Evolutionary conservation across 2,113 vertebrate species (phyloP), one percentile per base, ranked within the genome.

Genomic region (Sporophila hypoxantha): DNA sequence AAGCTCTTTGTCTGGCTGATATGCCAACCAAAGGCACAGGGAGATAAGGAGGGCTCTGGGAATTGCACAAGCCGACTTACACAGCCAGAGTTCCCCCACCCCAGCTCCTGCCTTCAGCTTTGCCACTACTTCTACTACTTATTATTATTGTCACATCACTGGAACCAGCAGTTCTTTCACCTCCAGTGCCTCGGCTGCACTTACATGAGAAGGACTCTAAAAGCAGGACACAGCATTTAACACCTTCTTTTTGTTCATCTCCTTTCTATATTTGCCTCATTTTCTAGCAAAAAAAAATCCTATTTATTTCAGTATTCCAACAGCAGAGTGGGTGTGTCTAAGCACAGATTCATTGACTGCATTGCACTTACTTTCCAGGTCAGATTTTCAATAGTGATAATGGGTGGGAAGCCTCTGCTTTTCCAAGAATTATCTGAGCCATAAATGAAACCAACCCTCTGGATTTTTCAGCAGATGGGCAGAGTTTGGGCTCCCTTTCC

Each of bases 1-100:
- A 93, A 94, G 91, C 93, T 65, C 94, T 95, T 96, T 94, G 93
- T 95, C 93, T 94, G 91, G 44, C 91, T 94, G 94, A 95, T 93
- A 93, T 34, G 82, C 95, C 95, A 94, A 90, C 76, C 92, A 90
- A 91, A 94, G 93, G 94, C 93, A 73, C 82, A 6, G 89, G 36
- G 77, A 96, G 95, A 96, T 96, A 95, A 96, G 95, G 65, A 79
- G 82, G 81, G 92, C 95, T 70, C 36, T 39, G 96, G 95, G 96
- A 96, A 95, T 96, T 93, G 53, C 82, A 87, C 60, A 76, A 78
- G 65, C 89, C 2, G 26, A 82, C 68, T 92, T 39, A 79, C 89
- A 74, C 36, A 60, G 89, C 1, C 2, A 84, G 30, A 76, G 50
- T 88, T 91, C 65, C 76, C 26, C 67, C 3, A 1, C 67, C 68